Conservation (phyloP, 1,140 invertebrate genomes). For the Orussus abietinus region DNA sequence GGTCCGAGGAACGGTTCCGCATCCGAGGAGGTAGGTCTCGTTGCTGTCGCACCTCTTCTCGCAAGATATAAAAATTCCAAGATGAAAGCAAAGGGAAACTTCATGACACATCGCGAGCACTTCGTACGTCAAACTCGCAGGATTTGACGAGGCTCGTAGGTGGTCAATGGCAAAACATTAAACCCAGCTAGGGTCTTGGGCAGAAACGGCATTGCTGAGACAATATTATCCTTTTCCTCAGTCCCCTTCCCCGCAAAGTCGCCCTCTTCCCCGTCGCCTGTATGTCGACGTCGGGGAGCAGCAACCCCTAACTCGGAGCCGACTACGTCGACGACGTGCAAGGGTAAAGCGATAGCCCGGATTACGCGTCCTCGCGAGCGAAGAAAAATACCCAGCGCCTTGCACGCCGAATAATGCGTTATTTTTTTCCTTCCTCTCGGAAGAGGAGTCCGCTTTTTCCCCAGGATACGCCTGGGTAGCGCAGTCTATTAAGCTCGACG, state of each 20-base stretch:
- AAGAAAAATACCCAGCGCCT: constrained; percentile 27
- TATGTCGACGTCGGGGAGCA: no score
- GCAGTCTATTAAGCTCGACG: neutral
- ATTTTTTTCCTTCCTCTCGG: constrained; percentile 15
- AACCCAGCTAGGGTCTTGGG: constrained; percentile 15
- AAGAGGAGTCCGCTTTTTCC: constrained; percentile 2
- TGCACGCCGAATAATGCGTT: constrained; percentile 5
- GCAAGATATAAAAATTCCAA: no score
- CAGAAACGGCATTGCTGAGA: constrained; percentile 29
- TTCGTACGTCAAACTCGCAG: neutral
- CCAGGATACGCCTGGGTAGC: neutral
- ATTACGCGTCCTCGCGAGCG: constrained; percentile 31
- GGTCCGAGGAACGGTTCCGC: no score
- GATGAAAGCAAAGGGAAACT: no score
- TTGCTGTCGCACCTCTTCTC: no score
- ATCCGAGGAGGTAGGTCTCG: no score
- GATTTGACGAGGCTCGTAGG: constrained; percentile 5
- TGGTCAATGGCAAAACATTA: constrained; percentile 25
- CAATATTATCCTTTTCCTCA: constrained; percentile 39
- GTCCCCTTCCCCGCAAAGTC: no score
- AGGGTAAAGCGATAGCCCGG: constrained; percentile 34
- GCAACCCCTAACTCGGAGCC: neutral
- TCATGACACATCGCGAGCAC: neutral
- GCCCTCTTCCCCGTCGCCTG: no score
- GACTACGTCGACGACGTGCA: neutral